These are phyloP conservation scores for Lamellibrachia luymesi DNA, from an alignment of 1,140 invertebrate species.

Conservation along the genomic window DNA sequence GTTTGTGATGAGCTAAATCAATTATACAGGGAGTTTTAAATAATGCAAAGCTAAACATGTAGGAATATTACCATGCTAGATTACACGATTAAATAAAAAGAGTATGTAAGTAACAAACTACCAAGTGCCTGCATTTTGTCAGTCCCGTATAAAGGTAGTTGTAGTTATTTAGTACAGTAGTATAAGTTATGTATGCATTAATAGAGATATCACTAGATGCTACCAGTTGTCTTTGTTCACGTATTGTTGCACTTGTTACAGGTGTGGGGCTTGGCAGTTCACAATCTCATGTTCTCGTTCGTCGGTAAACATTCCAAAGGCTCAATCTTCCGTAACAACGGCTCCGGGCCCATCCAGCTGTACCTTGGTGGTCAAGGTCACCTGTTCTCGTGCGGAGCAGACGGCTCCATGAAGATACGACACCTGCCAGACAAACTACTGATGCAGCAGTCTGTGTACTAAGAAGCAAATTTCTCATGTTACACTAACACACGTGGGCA, in stretches of 20 bases:
- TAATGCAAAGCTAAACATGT: background rate
- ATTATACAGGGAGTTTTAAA: background rate
- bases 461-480: background rate
- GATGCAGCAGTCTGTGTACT: background rate
- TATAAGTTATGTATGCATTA: too few relatives aligned
- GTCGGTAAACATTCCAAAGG: constrained; percentile 78
- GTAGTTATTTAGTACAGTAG: too few relatives aligned
- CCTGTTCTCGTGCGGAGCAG: constrained; percentile 95
- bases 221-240: background rate
- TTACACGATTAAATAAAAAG: too few relatives aligned
- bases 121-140: too few relatives aligned
- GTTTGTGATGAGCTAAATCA: too few relatives aligned
- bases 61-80: background rate
- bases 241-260: constrained; percentile 52
- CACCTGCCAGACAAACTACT: constrained; percentile 66
- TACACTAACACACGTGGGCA: background rate
- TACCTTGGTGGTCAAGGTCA: constrained; percentile 81
- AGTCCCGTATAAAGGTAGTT: too few relatives aligned
- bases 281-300: constrained; percentile 82
- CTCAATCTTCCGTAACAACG: constrained; percentile 86
- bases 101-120: too few relatives aligned
- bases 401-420: constrained; percentile 97
- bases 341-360: constrained; percentile 93
- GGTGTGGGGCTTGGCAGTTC: constrained; percentile 89
- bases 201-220: too few relatives aligned